Conservation (phyloP, 92 coral and sea anemone species). For the Bergia sp. region DNA sequence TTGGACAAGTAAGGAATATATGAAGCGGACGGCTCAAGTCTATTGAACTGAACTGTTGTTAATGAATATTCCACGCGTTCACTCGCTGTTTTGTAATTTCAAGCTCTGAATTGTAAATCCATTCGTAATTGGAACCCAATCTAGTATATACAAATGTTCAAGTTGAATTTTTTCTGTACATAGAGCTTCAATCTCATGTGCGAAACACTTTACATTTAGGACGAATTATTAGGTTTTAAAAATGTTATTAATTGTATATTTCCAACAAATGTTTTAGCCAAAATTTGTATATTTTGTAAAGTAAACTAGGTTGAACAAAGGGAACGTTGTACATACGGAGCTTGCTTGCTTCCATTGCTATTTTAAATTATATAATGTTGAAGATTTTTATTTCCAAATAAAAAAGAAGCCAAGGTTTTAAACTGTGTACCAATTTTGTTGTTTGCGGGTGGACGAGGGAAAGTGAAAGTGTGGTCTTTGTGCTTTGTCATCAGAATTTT, state of each 20-base stretch:
- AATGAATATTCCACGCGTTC: slow-evolving; percentile 25
- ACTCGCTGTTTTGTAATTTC: background rate
- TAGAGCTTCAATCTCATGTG: slow-evolving; percentile 25
- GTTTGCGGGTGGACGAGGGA: background rate
- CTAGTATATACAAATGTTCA: slow-evolving; percentile 25
- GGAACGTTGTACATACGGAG: slow-evolving; percentile 39
- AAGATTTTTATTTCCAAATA: slow-evolving; percentile 36
- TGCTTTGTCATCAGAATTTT: slow-evolving; percentile 13
- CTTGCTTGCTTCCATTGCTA: slow-evolving; percentile 30
- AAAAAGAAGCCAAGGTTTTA: slow-evolving; percentile 31
- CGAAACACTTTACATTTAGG: slow-evolving; percentile 6
- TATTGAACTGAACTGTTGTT: slow-evolving; percentile 47
- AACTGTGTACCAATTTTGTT: background rate
- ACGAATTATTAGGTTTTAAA: slow-evolving; percentile 9
- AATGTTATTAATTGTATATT: slow-evolving; percentile 32
- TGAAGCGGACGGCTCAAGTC: slow-evolving; percentile 75
- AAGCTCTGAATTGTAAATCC: background rate
- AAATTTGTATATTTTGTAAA: slow-evolving; percentile 45
- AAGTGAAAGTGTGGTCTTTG: slow-evolving; percentile 21
- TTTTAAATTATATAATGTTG: slow-evolving; percentile 40
- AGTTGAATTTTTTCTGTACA: slow-evolving; percentile 28
- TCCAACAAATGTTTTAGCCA: slow-evolving; percentile 1
- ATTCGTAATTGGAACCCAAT: slow-evolving; percentile 3
- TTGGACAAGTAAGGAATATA: slow-evolving; percentile 68
- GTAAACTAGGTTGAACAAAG: slow-evolving; percentile 18